Conservation (phyloP, 1,140 invertebrate species). For the Yoshiicerus persimilis region DNA sequence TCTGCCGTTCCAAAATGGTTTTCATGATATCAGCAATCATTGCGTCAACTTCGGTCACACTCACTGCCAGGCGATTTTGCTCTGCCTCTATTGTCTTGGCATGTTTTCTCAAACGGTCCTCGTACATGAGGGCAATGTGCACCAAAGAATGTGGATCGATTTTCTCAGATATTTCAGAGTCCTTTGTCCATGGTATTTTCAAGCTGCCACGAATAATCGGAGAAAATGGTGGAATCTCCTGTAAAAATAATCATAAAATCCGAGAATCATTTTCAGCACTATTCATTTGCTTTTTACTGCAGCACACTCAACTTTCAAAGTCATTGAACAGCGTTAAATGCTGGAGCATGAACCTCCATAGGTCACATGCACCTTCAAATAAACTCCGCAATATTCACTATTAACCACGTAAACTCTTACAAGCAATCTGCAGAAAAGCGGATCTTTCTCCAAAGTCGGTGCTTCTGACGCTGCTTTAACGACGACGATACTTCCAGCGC, state of each 20-base stretch:
- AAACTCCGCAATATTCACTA: background rate
- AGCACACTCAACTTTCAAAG: background rate
- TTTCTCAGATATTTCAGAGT: slow-evolving; percentile 84
- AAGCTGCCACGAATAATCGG: slow-evolving; percentile 88
- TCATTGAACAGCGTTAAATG: background rate
- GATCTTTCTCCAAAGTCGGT: slow-evolving; percentile 70
- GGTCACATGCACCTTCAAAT: background rate
- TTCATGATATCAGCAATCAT: slow-evolving; percentile 71
- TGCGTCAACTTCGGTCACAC: slow-evolving; percentile 74
- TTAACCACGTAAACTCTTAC: slow-evolving; percentile 53
- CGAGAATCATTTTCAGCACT: background rate
- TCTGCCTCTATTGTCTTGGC: slow-evolving; percentile 71
- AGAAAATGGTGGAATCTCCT: slow-evolving; percentile 85
- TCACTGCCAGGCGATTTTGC: slow-evolving; percentile 68
- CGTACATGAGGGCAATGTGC: slow-evolving; percentile 68
- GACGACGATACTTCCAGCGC: slow-evolving; percentile 71
- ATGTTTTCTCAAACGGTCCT: slow-evolving; percentile 71
- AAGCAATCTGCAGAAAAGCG: slow-evolving; percentile 74
- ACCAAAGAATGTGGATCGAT: slow-evolving; percentile 65
- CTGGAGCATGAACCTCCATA: background rate
- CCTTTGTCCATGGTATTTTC: slow-evolving; percentile 78
- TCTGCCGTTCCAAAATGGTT: slow-evolving; percentile 75
- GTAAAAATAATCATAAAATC: slow-evolving; percentile 47
- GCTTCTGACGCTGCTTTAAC: slow-evolving; percentile 71
- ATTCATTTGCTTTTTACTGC: background rate